A percentile compares a stretch with the other conserved stretches of the same genome.
Evolutionary conservation across 2,113 vertebrate species (phyloP).

Genomic region (Columba janthina): DNA sequence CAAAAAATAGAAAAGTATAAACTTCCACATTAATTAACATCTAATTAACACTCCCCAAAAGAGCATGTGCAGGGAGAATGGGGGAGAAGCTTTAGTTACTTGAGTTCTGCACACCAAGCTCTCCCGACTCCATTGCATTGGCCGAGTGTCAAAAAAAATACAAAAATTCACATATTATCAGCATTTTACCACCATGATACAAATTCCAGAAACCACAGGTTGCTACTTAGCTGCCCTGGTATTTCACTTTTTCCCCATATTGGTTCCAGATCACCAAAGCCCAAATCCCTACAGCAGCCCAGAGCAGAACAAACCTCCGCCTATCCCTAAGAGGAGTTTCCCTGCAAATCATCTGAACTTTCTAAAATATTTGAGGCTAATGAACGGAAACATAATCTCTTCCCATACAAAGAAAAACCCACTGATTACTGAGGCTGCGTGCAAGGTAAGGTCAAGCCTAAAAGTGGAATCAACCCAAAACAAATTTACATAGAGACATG

Average conservation of each 20-base stretch:
- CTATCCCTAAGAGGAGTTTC: background rate
- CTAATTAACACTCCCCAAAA: background rate
- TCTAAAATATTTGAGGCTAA: background rate
- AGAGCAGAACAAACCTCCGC: background rate
- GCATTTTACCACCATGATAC: background rate
- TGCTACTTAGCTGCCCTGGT: background rate
- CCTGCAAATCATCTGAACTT: background rate
- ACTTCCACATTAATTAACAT: background rate
- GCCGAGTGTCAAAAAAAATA: background rate
- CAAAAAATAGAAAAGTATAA: background rate
- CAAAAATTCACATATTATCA: background rate
- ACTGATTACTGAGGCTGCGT: rapidly evolving
- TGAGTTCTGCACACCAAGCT: background rate
- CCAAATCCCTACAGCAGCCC: background rate
- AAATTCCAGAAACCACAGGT: background rate
- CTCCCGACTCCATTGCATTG: rapidly evolving
- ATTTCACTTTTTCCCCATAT: background rate
- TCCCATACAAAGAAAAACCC: background rate
- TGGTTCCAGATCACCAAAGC: background rate
- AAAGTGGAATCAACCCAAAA: background rate
- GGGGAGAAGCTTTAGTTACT: background rate
- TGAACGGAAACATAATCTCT: background rate
- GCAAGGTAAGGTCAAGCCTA: rapidly evolving
- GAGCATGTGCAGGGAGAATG: rapidly evolving
- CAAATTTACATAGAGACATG: rapidly evolving